Conservation (phyloP, 2,797 vertebrate genomes). For the Fundulus diaphanus region DNA sequence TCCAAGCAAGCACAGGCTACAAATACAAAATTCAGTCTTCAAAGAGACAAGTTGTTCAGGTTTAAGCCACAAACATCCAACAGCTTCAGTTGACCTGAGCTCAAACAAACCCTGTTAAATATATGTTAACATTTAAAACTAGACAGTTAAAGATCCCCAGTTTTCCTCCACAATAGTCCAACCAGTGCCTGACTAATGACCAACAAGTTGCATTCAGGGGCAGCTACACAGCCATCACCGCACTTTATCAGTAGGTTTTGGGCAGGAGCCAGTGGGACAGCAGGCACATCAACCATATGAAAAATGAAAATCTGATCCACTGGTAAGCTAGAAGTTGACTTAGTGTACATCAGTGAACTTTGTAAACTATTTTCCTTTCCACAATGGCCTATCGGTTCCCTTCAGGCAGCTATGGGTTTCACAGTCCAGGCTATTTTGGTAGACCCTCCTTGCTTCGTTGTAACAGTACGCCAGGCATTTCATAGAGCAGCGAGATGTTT, state of each 20-base stretch:
- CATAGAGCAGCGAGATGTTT: slow-evolving; percentile 1
- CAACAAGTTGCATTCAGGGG: background rate
- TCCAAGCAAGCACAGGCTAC: too few species aligned
- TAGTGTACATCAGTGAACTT: background rate
- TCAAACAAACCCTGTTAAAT: too few species aligned
- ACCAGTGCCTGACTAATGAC: background rate
- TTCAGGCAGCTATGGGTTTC: background rate
- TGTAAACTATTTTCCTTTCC: background rate
- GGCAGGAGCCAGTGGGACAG: too few species aligned
- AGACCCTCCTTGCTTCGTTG: background rate
- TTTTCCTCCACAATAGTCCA: background rate
- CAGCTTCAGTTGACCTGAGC: too few species aligned
- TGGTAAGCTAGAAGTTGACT: background rate
- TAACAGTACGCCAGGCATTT: slow-evolving; percentile 26
- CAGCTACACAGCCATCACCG: background rate
- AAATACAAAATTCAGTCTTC: too few species aligned
- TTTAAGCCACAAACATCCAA: too few species aligned
- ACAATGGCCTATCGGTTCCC: too few species aligned
- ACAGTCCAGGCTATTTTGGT: background rate
- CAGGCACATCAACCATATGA: background rate
- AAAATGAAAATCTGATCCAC: background rate
- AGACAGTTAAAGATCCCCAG: background rate
- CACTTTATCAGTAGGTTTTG: too few species aligned
- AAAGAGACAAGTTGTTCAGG: too few species aligned
- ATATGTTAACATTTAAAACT: too few species aligned